A percentile compares a stretch with the other conserved stretches of the same genome.
phyloP scores from a whole-genome alignment of 2,113 vertebrate species.

The Panurus biarmicus region DNA sequence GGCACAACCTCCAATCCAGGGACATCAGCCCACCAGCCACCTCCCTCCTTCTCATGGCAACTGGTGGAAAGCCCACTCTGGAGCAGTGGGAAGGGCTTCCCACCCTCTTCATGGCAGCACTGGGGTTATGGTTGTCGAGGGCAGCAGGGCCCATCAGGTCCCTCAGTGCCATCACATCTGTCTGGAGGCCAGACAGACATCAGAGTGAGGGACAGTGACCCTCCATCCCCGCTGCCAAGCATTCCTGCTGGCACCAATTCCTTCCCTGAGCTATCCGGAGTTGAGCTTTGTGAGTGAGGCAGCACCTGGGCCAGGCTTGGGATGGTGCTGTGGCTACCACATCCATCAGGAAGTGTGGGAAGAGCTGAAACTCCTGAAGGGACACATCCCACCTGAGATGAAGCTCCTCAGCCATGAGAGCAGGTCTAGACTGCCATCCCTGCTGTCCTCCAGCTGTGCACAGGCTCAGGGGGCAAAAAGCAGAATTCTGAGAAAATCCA shows the following conservation, averaged over 20 bases:
- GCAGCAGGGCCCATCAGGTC: background rate
- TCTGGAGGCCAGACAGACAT: background rate
- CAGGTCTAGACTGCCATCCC: background rate
- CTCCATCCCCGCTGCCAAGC: rapidly evolving
- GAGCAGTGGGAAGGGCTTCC: background rate
- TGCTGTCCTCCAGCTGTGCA: rapidly evolving
- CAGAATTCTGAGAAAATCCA: background rate
- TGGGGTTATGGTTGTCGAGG: rapidly evolving
- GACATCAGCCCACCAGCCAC: background rate
- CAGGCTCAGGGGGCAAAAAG: rapidly evolving
- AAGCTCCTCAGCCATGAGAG: rapidly evolving
- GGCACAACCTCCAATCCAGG: background rate
- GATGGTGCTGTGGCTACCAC: rapidly evolving
- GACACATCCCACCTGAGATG: background rate
- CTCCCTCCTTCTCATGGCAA: background rate
- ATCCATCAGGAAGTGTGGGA: rapidly evolving
- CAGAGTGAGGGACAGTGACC: background rate
- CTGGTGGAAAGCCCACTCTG: rapidly evolving
- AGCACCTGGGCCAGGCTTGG: rapidly evolving
- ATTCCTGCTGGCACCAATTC: background rate
- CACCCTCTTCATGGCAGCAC: rapidly evolving
- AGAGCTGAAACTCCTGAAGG: background rate
- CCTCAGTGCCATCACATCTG: rapidly evolving
- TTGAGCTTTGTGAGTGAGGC: rapidly evolving
- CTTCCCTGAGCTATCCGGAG: background rate